Base-by-base conservation (phyloP, 1,140 invertebrate genomes). In the Macrocentrus cingulum region DNA sequence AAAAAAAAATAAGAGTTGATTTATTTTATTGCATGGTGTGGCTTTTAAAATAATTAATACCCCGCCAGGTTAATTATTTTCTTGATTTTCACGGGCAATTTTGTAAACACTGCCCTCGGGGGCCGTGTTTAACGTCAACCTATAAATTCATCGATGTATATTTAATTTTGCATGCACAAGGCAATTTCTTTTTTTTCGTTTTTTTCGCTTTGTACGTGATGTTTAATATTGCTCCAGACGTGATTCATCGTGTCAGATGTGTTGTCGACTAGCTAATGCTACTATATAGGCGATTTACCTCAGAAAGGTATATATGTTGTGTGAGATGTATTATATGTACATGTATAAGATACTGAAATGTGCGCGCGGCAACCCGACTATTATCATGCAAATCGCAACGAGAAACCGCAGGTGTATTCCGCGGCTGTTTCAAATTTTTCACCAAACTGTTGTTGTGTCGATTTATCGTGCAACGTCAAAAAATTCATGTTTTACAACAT, bases 341-440 rank as follows among this genome's bases (percentile, higher is more conserved):
- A 46, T 15, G 20, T 15, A 46, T 46, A 46, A 46, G 44, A 46
- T 46, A 46, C 29, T 46, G 44, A 19, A 9, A 19, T n/a, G n/a
- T n/a, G n/a, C 29, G n/a, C 20, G 16, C 22, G 19, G 36, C 4
- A 39, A 39, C 22, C 44, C 44, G 29, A 11, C 44, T 25, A 45
- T 45, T 45, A 46, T 46, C 44, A 46, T 46, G 44, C 44, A 46
- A 46, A 46, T 46, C 22, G 44, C 44, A n/a, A 46, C 19, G 44
- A 23, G 44, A 46, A 46, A 46, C 44, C 44, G n/a, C 44, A 46
- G 44, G 9, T 46, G 44, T 46, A 46, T 23, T 23, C n/a, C 22
- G n/a, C 19, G 8, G 22, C 19, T 44, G 7, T 44, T 46, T 8
- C 8, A 22, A 46, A 46, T 23, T 23, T 46, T 46, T 46, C 44